phyloP scores from a whole-genome alignment of 2,888 invertebrate species.

The Ormyrus labotus region DNA sequence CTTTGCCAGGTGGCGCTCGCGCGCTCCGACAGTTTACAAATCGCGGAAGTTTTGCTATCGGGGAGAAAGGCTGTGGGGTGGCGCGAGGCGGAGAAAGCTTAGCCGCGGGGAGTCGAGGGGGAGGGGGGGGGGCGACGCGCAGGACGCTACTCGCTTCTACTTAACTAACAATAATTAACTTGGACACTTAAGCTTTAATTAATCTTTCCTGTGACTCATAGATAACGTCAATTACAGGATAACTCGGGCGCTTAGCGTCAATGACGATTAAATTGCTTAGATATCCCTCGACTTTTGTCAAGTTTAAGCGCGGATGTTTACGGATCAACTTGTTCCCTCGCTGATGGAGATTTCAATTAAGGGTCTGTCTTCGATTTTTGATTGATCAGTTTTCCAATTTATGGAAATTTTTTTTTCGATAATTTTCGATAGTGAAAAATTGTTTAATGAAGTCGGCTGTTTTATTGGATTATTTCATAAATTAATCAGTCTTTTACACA shows the following conservation, averaged over 20 bases:
- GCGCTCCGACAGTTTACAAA: slow-evolving; percentile 60
- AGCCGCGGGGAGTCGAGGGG: background rate
- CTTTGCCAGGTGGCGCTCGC: slow-evolving; percentile 64
- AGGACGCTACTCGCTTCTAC: slow-evolving; percentile 46
- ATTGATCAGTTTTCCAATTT: too few species aligned
- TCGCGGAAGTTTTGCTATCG: slow-evolving; percentile 59
- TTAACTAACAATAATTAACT: slow-evolving; percentile 62
- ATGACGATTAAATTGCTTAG: slow-evolving; percentile 44
- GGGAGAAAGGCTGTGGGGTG: background rate
- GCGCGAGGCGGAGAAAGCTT: slow-evolving; percentile 16
- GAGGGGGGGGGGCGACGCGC: slow-evolving; percentile 14
- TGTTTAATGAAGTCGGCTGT: too few species aligned
- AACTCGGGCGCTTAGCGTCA: slow-evolving; percentile 43
- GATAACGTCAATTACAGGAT: slow-evolving; percentile 55
- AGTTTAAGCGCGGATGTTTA: background rate
- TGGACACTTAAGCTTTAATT: slow-evolving; percentile 59
- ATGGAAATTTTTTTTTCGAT: too few species aligned
- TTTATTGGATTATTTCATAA: too few species aligned
- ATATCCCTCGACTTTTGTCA: slow-evolving; percentile 11
- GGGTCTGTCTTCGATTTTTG: too few species aligned
- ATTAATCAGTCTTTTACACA: too few species aligned
- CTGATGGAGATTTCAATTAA: too few species aligned
- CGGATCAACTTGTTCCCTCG: too few species aligned
- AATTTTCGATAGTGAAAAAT: too few species aligned
- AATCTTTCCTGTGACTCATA: slow-evolving; percentile 56